Evolutionary conservation across 1,140 invertebrate genomes (phyloP).

Genomic region (Zaprionus tsacasi): DNA sequence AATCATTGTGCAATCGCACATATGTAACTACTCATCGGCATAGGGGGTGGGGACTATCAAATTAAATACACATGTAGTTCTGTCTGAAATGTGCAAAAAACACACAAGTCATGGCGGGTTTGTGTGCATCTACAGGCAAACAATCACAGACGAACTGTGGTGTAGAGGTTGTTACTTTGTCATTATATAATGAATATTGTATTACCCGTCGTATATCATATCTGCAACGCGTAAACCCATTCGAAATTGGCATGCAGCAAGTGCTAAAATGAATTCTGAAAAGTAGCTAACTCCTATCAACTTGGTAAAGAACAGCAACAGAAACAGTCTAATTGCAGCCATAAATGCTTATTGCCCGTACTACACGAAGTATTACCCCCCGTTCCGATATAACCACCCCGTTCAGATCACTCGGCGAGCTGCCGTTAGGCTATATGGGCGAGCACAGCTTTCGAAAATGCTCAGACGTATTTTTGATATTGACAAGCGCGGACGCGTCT

Average conservation of each 20-base stretch:
- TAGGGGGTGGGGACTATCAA: not conserved
- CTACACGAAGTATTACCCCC: conserved; percentile 4
- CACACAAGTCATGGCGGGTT: not conserved
- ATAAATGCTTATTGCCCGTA: conserved; percentile 28
- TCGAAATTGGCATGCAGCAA: conserved; percentile 7
- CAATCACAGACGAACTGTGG: not conserved
- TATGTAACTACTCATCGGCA: not conserved
- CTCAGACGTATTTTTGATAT: conserved; percentile 68
- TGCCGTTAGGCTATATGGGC: conserved; percentile 9
- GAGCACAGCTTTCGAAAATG: conserved; percentile 44
- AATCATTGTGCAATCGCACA: conserved; percentile 2
- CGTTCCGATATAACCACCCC: not conserved
- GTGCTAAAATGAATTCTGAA: conserved; percentile 4
- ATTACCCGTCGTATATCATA: conserved; percentile 15
- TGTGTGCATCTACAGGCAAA: not conserved
- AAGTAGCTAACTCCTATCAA: conserved; percentile 11
- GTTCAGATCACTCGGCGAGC: not conserved
- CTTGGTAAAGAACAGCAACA: conserved; percentile 16
- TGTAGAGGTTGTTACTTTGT: not conserved
- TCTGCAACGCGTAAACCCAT: not conserved
- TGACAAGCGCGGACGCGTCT: conserved; percentile 48
- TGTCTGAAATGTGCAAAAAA: not conserved
- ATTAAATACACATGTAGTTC: not conserved
- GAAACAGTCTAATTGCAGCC: conserved; percentile 18
- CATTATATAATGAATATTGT: not conserved